Evolutionary conservation across 2,888 invertebrate species (phyloP).

Genomic region (Phoenoteleia sp.): DNA sequence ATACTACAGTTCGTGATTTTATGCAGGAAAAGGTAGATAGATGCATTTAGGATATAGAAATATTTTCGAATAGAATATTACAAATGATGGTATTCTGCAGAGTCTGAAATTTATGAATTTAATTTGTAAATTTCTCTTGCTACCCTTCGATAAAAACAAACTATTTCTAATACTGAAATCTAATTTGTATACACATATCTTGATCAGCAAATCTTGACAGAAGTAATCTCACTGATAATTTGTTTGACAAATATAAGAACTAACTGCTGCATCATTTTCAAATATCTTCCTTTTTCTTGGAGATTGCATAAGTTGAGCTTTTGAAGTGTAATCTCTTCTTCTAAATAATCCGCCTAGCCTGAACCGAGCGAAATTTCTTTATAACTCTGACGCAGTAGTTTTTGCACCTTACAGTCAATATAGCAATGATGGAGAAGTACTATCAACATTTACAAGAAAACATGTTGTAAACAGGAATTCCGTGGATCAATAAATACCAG

Average conservation of each 20-base stretch:
- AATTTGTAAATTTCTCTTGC: too few species aligned
- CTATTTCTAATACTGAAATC: too few species aligned
- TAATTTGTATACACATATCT: too few species aligned
- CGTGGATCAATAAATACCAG: constrained; percentile 46
- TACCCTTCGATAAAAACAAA: too few species aligned
- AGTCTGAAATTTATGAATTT: constrained; percentile 37
- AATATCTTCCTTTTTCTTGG: background rate
- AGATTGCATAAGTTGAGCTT: background rate
- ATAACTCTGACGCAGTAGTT: constrained; percentile 2
- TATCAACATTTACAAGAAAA: constrained; percentile 28
- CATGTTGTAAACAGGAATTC: constrained; percentile 44
- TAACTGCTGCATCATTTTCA: background rate
- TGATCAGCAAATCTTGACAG: too few species aligned
- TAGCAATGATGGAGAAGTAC: constrained; percentile 21
- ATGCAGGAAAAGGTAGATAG: constrained; percentile 17
- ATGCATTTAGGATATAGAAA: constrained; percentile 24
- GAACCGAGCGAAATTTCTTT: constrained; percentile 20
- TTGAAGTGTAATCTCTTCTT: background rate
- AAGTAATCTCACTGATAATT: too few species aligned
- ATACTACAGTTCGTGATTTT: constrained; percentile 30
- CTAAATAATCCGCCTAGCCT: constrained; percentile 5
- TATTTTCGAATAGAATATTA: constrained; percentile 30
- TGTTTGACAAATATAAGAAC: background rate
- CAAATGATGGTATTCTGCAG: constrained; percentile 7
- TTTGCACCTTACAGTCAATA: constrained; percentile 9